phyloP scores from a whole-genome alignment of 2,113 vertebrate genomes.

The Dermatemys mawii region DNA sequence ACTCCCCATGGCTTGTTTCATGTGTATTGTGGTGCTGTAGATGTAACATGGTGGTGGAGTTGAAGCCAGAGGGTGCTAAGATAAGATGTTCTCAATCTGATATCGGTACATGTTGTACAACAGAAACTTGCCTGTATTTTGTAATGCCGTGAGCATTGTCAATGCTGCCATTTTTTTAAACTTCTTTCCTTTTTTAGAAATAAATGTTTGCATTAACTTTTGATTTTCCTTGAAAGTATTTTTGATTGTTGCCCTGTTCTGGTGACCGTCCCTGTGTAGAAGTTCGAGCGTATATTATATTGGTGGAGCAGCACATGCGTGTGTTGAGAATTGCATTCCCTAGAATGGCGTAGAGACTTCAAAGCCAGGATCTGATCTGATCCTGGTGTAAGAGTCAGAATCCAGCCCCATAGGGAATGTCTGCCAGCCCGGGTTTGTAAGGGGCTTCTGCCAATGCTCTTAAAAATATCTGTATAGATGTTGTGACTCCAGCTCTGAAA shows the following conservation, averaged over 20 bases:
- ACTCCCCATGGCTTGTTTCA: not conserved
- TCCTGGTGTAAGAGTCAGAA: not conserved
- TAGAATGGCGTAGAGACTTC: not conserved
- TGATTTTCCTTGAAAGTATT: not conserved
- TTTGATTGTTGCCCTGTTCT: not conserved
- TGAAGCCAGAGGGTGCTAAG: not conserved
- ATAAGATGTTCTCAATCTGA: not conserved
- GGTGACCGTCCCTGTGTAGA: not conserved
- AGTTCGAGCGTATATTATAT: not conserved
- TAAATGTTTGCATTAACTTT: not conserved
- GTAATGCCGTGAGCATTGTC: not conserved
- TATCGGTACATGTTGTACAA: not conserved
- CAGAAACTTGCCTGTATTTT: not conserved
- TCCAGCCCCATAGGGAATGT: not conserved
- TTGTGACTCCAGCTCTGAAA: not conserved
- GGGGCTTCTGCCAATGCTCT: not conserved
- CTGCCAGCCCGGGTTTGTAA: not conserved
- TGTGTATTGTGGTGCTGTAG: not conserved
- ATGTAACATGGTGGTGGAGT: not conserved
- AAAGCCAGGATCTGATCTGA: not conserved
- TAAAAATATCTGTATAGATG: not conserved
- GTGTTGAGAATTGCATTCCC: not conserved
- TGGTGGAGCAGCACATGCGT: not conserved
- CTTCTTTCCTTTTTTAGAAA: not conserved
- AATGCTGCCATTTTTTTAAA: not conserved